Conservation (phyloP, 2,797 vertebrate genomes). For the Molossus molossus region DNA sequence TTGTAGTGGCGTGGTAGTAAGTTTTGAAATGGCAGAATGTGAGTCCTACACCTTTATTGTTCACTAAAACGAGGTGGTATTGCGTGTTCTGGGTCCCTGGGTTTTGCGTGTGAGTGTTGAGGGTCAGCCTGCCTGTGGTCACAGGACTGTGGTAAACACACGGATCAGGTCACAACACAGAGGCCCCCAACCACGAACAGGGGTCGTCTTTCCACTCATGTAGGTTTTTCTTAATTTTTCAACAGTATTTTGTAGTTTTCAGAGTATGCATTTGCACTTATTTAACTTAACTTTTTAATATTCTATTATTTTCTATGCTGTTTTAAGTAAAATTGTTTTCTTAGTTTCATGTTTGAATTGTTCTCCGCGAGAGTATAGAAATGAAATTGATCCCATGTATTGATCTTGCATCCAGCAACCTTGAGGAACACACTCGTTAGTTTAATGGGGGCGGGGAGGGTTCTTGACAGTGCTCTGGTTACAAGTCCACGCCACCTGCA, state of each 20-base stretch:
- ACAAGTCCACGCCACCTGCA: not conserved
- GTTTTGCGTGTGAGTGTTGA: not conserved
- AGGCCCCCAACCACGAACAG: fast-evolving
- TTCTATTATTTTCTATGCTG: not conserved
- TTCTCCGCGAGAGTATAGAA: not conserved
- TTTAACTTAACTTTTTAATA: not conserved
- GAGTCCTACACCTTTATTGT: too few relatives aligned
- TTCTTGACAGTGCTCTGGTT: too few relatives aligned
- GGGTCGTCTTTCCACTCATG: not conserved
- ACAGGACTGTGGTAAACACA: fast-evolving
- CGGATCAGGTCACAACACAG: not conserved
- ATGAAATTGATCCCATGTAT: not conserved
- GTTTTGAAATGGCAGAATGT: not conserved
- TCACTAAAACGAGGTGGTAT: not conserved
- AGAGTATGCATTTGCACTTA: not conserved
- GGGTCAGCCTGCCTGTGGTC: not conserved
- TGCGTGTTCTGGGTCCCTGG: not conserved
- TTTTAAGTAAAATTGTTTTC: not conserved
- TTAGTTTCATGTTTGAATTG: not conserved
- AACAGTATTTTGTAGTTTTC: not conserved
- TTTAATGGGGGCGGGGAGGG: too few relatives aligned
- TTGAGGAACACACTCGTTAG: not conserved
- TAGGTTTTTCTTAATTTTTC: not conserved
- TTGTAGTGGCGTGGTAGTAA: fast-evolving
- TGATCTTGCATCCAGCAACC: not conserved